Base-by-base conservation (phyloP, 2,797 vertebrate genomes). In the Sorex maritimensis region DNA sequence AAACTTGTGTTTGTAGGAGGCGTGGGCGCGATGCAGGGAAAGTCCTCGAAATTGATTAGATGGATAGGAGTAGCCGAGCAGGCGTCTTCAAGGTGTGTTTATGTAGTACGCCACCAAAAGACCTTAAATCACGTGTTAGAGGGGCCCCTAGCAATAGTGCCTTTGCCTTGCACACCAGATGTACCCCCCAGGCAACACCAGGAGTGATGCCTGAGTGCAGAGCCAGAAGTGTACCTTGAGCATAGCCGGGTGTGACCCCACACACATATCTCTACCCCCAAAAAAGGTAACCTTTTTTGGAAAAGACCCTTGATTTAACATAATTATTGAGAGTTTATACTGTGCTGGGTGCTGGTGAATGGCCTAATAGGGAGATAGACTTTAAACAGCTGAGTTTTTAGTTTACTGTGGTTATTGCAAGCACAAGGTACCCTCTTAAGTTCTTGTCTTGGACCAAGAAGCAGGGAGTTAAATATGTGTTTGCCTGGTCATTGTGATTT, bases 401-500 rank as follows among this genome's bases (percentile, higher is more conserved):
- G 34, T 69, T 58, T 58, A 0, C n/a, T 75, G 7, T 38, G 44
- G 23, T 34, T n/a, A 58, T 15, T 81, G 68, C 49, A 88, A 80
- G 21, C 19, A 15, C 9, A 8, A n/a, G 21, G 2, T 69, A 65
- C 9, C 38, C 38, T 81, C 19, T 78, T 68, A 28, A 34, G 23
- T 10, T 80, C 12, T 44, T 44, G 23, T 67, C 17, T 65, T 49
- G 12, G 11, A 69, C n/a, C 24, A 52, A 58, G 26, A 52, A 6
- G 46, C 30, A 13, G 55, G 19, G 13, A 14, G 17, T 55, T 15
- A 55, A 55, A 17, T 15, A 55, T 55, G 52, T 55, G 5, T 23
- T 90, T 71, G 19, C 65, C 10, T 86, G 73, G 14, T 86, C n/a
- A 74, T 88, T 73, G 21, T 95, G 23, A 93, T 8, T 75, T 61